Evolutionary conservation across 2,797 vertebrate species (phyloP), one percentile per base, ranked within the genome.

Genomic region (Myotis planiceps): DNA sequence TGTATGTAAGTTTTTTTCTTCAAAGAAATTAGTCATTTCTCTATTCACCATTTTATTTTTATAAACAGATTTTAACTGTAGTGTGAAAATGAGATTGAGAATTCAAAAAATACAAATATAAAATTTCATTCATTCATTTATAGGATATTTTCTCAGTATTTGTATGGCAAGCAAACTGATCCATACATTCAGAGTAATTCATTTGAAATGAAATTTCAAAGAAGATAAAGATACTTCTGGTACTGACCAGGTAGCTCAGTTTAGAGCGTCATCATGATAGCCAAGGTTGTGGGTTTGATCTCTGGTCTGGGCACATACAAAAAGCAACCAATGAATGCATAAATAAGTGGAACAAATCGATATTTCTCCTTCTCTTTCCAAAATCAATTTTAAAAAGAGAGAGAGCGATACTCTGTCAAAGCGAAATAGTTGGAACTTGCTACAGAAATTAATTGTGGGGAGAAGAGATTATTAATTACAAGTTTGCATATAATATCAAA

Each of bases 141-240:
- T 23, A 80, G 47, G 69, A 63, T 71, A 76, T 63, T 93, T 91
- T 96, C 60, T 91, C 58, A 71, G 19, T 84, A 74, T 79, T 87
- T 89, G 18, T 4, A 53, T 83, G 85, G 19, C 39, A 95, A 71
- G 45, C 45, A 86, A 75, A 66, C 37, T 47, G 21, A 82, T 91
- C 93, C 18, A 85, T 47, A 81, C 78, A 86, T 83, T 92, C 58
- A 87, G 21, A 87, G 45, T 65, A 32, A 15, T 78, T 58, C n/a
- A 58, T 89, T 83, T 93, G 92, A 83, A 88, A 42, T 88, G 29
- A 66, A 78, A 91, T 87, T 75, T 87, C 93, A 84, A 87, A 81
- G 55, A 83, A 71, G n/a, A 21, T 87, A 51, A 18, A 91, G 37
- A 75, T 58, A 47, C 9, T 92, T 90, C n/a, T 66, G 63, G n/a